phyloP scores from a whole-genome alignment of 1,140 invertebrate species.

The Drosophila micromelanica region DNA sequence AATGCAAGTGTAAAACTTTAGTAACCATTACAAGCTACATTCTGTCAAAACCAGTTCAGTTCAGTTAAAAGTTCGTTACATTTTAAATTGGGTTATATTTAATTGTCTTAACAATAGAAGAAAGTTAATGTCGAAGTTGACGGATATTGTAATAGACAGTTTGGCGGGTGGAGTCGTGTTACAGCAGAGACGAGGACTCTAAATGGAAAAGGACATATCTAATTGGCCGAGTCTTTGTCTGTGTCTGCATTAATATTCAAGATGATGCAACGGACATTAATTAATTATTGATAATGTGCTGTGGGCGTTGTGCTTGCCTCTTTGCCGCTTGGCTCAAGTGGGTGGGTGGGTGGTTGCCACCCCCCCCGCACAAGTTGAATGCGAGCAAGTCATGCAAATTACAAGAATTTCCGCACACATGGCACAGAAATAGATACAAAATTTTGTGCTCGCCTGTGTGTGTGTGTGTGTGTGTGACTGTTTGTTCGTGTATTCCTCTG shows the following conservation, averaged over 20 bases:
- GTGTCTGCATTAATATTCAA: no score
- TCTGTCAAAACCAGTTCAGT: no score
- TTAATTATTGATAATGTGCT: constrained; percentile 48
- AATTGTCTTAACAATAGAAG: no score
- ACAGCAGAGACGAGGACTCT: no score
- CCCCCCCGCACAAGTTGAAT: background rate
- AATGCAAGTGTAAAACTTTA: no score
- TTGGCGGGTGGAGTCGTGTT: no score
- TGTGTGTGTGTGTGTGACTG: constrained; percentile 21
- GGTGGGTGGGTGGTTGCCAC: constrained; percentile 13
- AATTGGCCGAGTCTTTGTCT: constrained; percentile 18
- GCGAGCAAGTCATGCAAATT: constrained; percentile 69
- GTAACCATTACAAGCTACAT: no score
- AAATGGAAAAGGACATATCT: constrained; percentile 10
- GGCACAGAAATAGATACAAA: constrained; percentile 75
- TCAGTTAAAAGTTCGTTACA: no score
- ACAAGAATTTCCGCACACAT: constrained; percentile 72
- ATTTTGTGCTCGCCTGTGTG: constrained; percentile 24
- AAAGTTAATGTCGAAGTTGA: no score
- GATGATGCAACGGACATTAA: constrained; percentile 28
- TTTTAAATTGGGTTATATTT: no score
- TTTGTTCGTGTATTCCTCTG: constrained; percentile 33
- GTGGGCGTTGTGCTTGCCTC: background rate
- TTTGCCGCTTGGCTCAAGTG: background rate
- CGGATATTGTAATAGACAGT: no score